Conservation (phyloP, 1,140 invertebrate species). For the Zeugodacus cucurbitae region DNA sequence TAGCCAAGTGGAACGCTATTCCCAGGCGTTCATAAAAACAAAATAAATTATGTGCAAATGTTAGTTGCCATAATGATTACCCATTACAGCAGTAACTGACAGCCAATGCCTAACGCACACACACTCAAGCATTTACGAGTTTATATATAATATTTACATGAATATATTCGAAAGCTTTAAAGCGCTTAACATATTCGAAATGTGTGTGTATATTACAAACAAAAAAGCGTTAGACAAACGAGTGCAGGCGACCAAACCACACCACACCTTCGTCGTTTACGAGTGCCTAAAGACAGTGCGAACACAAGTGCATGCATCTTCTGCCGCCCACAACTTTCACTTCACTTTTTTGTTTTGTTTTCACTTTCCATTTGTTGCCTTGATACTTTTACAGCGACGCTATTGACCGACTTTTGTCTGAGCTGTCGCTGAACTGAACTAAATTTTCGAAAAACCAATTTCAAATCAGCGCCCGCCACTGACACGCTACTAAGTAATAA, state of each 20-base stretch:
- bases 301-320: not conserved
- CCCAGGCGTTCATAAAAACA: not conserved
- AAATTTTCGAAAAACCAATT: slow-evolving; percentile 10
- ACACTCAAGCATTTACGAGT: too few species aligned
- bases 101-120: not conserved
- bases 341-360: too few species aligned
- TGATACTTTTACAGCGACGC: not conserved
- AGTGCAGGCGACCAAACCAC: not conserved
- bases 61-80: not conserved
- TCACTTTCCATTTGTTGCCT: not conserved
- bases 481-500: not conserved
- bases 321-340: not conserved
- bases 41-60: not conserved
- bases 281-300: not conserved
- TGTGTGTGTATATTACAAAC: not conserved
- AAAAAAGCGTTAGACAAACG: not conserved
- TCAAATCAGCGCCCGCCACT: slow-evolving; percentile 24
- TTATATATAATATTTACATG: too few species aligned
- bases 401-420: not conserved
- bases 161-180: not conserved
- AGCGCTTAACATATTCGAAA: not conserved
- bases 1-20: not conserved
- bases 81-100: not conserved
- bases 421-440: not conserved
- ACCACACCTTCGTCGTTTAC: not conserved